Evolutionary conservation across 2,797 vertebrate species (phyloP).

Genomic region (Mallotus villosus): DNA sequence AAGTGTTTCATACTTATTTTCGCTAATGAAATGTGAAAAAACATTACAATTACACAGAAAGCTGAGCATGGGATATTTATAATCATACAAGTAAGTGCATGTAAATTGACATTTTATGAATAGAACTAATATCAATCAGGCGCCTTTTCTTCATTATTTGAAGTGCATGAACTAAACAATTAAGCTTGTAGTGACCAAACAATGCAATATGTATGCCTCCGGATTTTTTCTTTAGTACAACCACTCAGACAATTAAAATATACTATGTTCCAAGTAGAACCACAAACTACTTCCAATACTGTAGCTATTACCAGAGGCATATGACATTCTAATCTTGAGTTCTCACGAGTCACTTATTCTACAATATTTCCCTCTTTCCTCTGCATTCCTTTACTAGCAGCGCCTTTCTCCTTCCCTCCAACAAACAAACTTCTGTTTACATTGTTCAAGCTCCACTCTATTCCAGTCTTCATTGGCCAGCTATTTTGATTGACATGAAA

Average conservation of each 20-base stretch:
- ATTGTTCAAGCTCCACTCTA: slow-evolving; percentile 53
- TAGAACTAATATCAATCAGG: too few relatives aligned
- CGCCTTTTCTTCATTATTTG: background rate
- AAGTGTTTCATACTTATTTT: background rate
- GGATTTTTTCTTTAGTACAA: background rate
- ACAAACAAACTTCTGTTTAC: slow-evolving; percentile 37
- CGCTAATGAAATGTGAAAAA: background rate
- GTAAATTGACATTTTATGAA: too few relatives aligned
- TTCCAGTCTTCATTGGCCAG: slow-evolving; percentile 22
- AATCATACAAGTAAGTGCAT: background rate
- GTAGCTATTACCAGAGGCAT: too few relatives aligned
- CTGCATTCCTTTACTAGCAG: slow-evolving; percentile 24
- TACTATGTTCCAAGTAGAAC: background rate
- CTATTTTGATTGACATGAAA: slow-evolving; percentile 45
- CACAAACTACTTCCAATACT: background rate
- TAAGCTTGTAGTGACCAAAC: background rate
- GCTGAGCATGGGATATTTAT: background rate
- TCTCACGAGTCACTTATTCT: slow-evolving; percentile 16
- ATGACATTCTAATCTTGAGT: background rate
- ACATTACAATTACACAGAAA: background rate
- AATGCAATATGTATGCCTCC: background rate
- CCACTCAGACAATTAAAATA: background rate
- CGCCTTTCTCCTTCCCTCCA: slow-evolving; percentile 22
- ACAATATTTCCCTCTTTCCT: slow-evolving; percentile 27
- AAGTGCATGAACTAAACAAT: background rate